Base-by-base conservation (phyloP, 2,797 vertebrate species). In the Enteromius paludinosus region DNA sequence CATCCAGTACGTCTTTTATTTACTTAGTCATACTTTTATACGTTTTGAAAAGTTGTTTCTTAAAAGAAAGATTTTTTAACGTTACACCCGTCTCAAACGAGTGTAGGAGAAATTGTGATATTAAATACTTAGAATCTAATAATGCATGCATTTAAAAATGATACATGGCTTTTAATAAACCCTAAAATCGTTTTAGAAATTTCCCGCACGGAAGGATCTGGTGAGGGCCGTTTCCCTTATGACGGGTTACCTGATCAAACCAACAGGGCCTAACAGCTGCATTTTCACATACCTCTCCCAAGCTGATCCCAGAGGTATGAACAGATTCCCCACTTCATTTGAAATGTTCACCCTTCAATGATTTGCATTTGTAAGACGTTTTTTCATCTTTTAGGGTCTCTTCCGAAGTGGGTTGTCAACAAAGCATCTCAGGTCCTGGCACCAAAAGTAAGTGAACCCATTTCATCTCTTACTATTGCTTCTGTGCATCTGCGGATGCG, bases 381-480 rank as follows among this genome's bases (percentile, higher is more conserved):
- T 62, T 0, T 81, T 78, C 75, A n/a, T 43, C 23, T 43, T 87
- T 15, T 85, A 96, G 95, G 95, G 73, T 94, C 92, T 52, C 92
- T 96, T 89, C 96, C 95, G 2, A 97, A 95, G 87, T 95, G 93
- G 94, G 88, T 95, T 20, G 95, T 96, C 23, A 96, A 96, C 90
- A 95, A 90, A 87, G 94, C 92, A 0, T 94, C 95, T 4, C 91
- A 95, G 77, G 90, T 93, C 70, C 84, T 96, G 3, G 96, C 95
- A 78, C 95, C 95, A 0, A 87, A 85, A 91, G 96, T 96, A 91
- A 90, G 91, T 82, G 9, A 76, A 49, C 59, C 6, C 45, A 8
- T 74, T 76, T 28, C 0, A 11, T 25, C 1, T 49, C 4, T 43
- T 18, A 2, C 15, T 76, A 25, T 47, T 17, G 38, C 33, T 20